Evolutionary conservation across 2,113 vertebrate genomes (phyloP).

Genomic region (Microtus montanus): DNA sequence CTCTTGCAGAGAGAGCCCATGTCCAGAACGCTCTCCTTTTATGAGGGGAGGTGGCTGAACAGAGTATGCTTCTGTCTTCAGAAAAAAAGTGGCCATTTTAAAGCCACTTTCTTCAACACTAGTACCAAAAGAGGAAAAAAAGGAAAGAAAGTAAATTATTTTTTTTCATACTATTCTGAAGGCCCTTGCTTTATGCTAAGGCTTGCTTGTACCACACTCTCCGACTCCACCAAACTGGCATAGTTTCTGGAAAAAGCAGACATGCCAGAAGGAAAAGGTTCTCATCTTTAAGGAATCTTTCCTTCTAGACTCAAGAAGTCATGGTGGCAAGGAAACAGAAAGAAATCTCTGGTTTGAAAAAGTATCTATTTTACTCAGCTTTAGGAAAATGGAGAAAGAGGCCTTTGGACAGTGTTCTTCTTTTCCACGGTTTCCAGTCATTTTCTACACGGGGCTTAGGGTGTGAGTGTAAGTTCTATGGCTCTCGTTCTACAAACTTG

Average conservation of each 20-base stretch:
- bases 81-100: constrained; percentile 79
- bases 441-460: neutral
- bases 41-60: constrained; percentile 48
- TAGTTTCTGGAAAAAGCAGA: constrained; percentile 67
- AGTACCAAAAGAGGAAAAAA: constrained; percentile 52
- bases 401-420: neutral
- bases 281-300: constrained; percentile 55
- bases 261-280: constrained; percentile 53
- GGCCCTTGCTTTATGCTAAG: constrained; percentile 73
- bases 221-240: constrained; percentile 73
- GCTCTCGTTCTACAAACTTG: neutral
- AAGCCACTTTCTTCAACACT: constrained; percentile 79
- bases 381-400: neutral
- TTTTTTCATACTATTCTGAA: constrained; percentile 76
- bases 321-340: neutral
- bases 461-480: neutral
- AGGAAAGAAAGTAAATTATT: constrained; percentile 68
- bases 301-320: neutral
- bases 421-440: neutral
- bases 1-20: constrained; percentile 70
- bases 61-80: constrained; percentile 80
- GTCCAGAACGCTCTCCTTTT: constrained; percentile 75
- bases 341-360: neutral
- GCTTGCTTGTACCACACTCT: constrained; percentile 73
- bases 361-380: neutral